phyloP scores from a whole-genome alignment of 2,797 vertebrate species.

The Spizella passerina region DNA sequence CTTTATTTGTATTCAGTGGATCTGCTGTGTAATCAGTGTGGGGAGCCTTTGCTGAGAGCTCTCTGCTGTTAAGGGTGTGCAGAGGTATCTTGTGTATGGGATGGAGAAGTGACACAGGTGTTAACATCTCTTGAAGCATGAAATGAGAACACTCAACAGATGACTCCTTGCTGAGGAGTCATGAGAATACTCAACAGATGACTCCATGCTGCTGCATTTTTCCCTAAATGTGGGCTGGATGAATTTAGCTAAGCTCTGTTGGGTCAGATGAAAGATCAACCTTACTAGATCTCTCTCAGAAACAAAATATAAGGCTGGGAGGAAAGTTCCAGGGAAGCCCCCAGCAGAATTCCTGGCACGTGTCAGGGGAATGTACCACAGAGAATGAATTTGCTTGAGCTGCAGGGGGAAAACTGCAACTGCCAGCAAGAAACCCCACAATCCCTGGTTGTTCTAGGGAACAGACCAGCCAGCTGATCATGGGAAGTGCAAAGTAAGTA shows the following conservation, averaged over 20 bases:
- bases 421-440: conserved; percentile 27
- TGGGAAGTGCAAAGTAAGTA: conserved; percentile 23
- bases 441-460: not conserved
- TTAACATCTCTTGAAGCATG: not conserved
- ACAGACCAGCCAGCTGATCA: conserved; percentile 9
- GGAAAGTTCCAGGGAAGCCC: not conserved
- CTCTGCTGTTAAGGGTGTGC: not conserved
- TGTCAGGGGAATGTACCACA: not conserved
- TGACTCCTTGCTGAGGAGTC: not conserved
- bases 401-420: not conserved
- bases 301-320: not conserved
- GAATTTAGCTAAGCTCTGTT: not conserved
- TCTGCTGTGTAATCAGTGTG: not conserved
- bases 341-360: not conserved
- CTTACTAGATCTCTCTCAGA: not conserved
- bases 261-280: not conserved
- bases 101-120: not conserved
- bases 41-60: not conserved
- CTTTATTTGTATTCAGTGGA: not conserved
- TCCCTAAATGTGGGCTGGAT: not conserved
- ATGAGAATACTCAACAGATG: not conserved
- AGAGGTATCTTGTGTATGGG: not conserved
- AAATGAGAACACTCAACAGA: not conserved
- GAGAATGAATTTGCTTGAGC: not conserved
- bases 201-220: not conserved